Evolutionary conservation across 2,888 invertebrate genomes (phyloP).

Genomic region (Mesochorus sp.): DNA sequence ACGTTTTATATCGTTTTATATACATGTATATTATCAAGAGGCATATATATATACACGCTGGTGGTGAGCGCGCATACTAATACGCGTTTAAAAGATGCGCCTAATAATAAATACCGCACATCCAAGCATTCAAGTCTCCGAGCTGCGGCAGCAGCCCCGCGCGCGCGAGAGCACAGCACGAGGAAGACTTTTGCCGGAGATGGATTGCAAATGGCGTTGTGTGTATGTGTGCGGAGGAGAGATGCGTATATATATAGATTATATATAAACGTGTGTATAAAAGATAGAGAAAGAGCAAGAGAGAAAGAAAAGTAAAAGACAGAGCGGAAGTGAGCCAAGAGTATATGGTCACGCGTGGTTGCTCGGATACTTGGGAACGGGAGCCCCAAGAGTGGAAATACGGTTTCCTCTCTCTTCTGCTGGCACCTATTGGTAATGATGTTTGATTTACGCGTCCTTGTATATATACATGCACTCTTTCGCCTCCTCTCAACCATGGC

Average conservation of each 20-base stretch:
- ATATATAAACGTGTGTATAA: neutral
- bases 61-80: too few relatives aligned
- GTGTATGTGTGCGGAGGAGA: neutral
- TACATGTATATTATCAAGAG: conserved; percentile 1
- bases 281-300: conserved; percentile 23
- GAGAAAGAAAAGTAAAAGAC: conserved; percentile 52
- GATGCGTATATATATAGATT: neutral
- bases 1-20: conserved; percentile 37
- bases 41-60: neutral
- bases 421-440: conserved; percentile 65
- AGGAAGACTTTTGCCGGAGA: conserved; percentile 33
- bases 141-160: neutral
- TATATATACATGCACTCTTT: conserved; percentile 16
- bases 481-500: neutral
- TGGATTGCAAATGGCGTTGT: conserved; percentile 25
- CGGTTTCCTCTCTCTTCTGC: conserved; percentile 64
- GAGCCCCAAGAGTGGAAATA: conserved; percentile 66
- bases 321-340: conserved; percentile 73
- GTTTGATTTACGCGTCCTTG: conserved; percentile 74
- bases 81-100: neutral
- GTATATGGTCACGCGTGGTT: conserved; percentile 79
- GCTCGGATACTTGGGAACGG: conserved; percentile 73
- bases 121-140: conserved; percentile 28
- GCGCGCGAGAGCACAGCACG: conserved; percentile 3
- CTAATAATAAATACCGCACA: conserved; percentile 8